Evolutionary conservation across 1,140 invertebrate species (phyloP).

Genomic region (Idris sp.): DNA sequence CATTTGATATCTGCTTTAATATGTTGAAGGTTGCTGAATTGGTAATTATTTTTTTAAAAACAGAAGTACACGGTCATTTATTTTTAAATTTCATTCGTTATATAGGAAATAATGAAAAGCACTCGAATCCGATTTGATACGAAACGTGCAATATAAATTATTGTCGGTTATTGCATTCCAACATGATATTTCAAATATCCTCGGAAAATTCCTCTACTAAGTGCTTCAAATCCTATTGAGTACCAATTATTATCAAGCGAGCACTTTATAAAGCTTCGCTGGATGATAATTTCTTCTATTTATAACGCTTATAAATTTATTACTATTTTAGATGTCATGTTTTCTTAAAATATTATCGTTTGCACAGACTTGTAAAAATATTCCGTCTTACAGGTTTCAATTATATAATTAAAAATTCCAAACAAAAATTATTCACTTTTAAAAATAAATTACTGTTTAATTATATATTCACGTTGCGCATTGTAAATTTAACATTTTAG

Average conservation of each 20-base stretch:
- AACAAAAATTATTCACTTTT: too few relatives aligned
- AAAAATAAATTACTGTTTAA: too few relatives aligned
- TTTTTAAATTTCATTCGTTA: constrained; percentile 21
- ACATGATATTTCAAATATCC: constrained; percentile 39
- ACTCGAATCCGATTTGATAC: constrained; percentile 44
- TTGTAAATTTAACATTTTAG: too few relatives aligned
- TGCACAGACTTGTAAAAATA: neutral
- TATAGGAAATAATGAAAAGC: constrained; percentile 48
- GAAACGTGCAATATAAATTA: constrained; percentile 56
- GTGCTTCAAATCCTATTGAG: constrained; percentile 66
- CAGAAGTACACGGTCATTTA: constrained; percentile 11
- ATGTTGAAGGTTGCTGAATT: too few relatives aligned
- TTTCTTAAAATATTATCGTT: too few relatives aligned
- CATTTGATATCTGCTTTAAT: too few relatives aligned
- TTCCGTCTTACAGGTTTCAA: too few relatives aligned
- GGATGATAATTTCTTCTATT: constrained; percentile 61
- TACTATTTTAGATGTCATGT: too few relatives aligned
- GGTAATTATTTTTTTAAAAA: neutral
- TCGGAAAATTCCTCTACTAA: constrained; percentile 63
- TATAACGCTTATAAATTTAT: too few relatives aligned
- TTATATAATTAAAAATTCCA: neutral
- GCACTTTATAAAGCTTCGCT: constrained; percentile 61
- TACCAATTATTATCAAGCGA: constrained; percentile 70
- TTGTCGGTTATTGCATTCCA: constrained; percentile 58
- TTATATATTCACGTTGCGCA: too few relatives aligned